Evolutionary conservation across 2,113 vertebrate species (phyloP).

Genomic region (Meriones unguiculatus): DNA sequence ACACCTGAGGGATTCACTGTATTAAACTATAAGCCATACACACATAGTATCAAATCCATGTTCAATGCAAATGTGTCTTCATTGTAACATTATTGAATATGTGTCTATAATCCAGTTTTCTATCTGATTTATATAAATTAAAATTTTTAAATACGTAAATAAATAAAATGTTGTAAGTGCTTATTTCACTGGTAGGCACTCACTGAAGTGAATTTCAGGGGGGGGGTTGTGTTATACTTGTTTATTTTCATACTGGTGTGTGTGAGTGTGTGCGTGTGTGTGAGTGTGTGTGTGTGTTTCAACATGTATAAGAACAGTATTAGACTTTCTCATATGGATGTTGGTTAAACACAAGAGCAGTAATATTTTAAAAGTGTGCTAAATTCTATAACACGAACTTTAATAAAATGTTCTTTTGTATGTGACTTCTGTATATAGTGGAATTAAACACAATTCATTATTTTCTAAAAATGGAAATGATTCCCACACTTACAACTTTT

Average conservation of each 20-base stretch:
- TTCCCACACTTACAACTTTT: not conserved
- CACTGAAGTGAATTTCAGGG: too few relatives aligned
- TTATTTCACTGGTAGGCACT: not conserved
- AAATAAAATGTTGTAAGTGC: not conserved
- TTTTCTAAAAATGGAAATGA: not conserved
- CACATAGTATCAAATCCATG: not conserved
- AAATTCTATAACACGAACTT: not conserved
- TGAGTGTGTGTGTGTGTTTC: not conserved
- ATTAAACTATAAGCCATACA: slow-evolving; percentile 19
- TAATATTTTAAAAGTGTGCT: not conserved
- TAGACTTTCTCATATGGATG: not conserved
- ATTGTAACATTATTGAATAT: slow-evolving; percentile 33
- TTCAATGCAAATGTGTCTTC: not conserved
- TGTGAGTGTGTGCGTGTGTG: too few relatives aligned
- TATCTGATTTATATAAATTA: not conserved
- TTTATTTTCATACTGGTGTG: not conserved
- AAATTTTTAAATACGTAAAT: not conserved
- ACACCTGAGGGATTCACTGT: not conserved
- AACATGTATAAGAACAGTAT: slow-evolving; percentile 38
- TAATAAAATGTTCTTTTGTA: slow-evolving; percentile 13
- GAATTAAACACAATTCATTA: slow-evolving; percentile 9
- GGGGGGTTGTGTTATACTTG: too few relatives aligned
- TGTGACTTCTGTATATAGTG: not conserved
- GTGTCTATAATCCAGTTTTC: not conserved
- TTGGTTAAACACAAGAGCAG: not conserved